Conservation (phyloP, 2,797 vertebrate genomes). For the Microctenopoma lineatum region DNA sequence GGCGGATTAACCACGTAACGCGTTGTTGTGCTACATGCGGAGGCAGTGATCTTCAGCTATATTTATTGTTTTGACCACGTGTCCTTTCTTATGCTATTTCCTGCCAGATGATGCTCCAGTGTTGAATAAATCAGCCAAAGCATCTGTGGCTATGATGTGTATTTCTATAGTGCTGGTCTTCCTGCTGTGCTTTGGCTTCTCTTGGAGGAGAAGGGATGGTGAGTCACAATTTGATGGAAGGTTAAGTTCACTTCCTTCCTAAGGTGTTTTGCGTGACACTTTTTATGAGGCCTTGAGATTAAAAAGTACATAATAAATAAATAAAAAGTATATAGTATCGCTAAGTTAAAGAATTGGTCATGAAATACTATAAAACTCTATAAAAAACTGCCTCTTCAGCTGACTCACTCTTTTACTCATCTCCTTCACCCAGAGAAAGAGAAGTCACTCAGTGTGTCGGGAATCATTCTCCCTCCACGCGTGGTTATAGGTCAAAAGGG, state of each 20-base stretch:
- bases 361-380: neutral
- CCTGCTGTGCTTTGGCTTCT: slow-evolving; percentile 86
- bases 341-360: neutral
- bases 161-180: slow-evolving; percentile 85
- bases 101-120: slow-evolving; percentile 69
- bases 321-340: too few species aligned
- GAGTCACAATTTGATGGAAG: slow-evolving; percentile 33
- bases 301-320: too few species aligned
- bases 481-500: slow-evolving; percentile 82
- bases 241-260: too few species aligned
- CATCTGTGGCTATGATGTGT: slow-evolving; percentile 84
- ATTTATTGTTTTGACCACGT: neutral
- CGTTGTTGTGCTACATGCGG: too few species aligned
- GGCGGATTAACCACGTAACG: neutral
- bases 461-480: slow-evolving; percentile 82
- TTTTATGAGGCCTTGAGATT: neutral
- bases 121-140: slow-evolving; percentile 84
- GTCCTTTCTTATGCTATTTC: neutral
- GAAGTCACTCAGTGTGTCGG: slow-evolving; percentile 82
- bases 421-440: slow-evolving; percentile 76
- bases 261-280: too few species aligned
- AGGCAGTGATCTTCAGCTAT: too few species aligned
- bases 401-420: neutral
- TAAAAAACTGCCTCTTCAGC: neutral
- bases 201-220: slow-evolving; percentile 86